Evolutionary conservation across 53 echinoderm and acorn worm genomes (phyloP).

Genomic region (Paracentrotus lividus): DNA sequence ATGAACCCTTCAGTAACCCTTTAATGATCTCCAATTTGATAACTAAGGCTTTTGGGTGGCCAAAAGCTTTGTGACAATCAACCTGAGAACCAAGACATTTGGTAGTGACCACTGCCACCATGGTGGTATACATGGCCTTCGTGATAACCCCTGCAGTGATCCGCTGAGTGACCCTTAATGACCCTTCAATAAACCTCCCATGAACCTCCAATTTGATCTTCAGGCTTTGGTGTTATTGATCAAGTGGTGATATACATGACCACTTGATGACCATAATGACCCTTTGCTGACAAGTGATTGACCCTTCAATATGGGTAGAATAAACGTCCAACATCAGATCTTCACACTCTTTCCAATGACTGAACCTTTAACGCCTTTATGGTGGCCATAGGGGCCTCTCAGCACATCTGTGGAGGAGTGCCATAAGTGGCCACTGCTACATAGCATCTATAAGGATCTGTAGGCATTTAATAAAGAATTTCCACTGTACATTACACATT

Average conservation of each 20-base stretch:
- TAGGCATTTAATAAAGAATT: too few relatives aligned
- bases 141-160: background rate
- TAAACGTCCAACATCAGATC: too few relatives aligned
- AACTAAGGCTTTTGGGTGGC: background rate
- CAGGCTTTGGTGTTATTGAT: background rate
- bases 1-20: conserved; percentile 7
- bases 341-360: too few relatives aligned
- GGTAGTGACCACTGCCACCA: conserved; percentile 10
- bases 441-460: too few relatives aligned
- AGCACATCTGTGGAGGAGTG: too few relatives aligned
- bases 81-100: conserved; percentile 76
- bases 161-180: background rate
- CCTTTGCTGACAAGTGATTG: background rate
- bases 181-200: background rate
- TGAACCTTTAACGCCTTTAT: too few relatives aligned
- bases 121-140: conserved; percentile 7
- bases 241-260: background rate
- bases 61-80: conserved; percentile 73
- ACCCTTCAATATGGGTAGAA: too few relatives aligned
- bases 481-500: too few relatives aligned
- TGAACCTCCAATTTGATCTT: background rate
- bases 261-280: background rate
- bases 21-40: background rate
- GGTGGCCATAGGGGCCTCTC: too few relatives aligned
- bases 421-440: too few relatives aligned